phyloP scores from a whole-genome alignment of 2,113 vertebrate species.

The Nibea coibor region DNA sequence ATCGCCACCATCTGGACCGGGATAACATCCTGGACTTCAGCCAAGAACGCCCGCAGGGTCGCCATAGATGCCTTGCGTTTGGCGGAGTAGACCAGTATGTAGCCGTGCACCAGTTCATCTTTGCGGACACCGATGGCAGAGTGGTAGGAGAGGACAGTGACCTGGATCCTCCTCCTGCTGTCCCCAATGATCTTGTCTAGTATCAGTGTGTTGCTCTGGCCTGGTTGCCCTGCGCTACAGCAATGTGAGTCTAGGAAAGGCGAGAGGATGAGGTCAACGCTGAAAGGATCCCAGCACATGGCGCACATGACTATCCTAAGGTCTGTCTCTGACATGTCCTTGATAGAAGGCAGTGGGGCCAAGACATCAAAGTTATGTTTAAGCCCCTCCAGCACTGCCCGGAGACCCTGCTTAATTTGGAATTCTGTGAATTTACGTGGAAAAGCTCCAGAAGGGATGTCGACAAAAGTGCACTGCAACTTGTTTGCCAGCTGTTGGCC shows the following conservation, averaged over 20 bases:
- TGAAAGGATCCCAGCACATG: slow-evolving; percentile 99
- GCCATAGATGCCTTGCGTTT: slow-evolving; percentile 98
- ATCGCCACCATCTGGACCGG: slow-evolving; percentile 98
- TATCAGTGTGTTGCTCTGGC: slow-evolving; percentile 95
- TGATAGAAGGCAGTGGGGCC: slow-evolving; percentile 92
- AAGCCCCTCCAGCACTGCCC: slow-evolving; percentile 93
- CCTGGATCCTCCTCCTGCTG: slow-evolving; percentile 94
- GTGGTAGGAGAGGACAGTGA: slow-evolving; percentile 97
- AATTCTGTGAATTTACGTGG: slow-evolving; percentile 97
- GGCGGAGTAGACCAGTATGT: slow-evolving; percentile 97
- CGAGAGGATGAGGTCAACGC: slow-evolving; percentile 98
- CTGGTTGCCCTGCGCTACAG: slow-evolving; percentile 95
- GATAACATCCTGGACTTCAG: slow-evolving; percentile 97
- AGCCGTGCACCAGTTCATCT: slow-evolving; percentile 98
- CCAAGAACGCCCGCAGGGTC: slow-evolving; percentile 96
- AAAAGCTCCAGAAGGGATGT: slow-evolving; percentile 92
- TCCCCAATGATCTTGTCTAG: slow-evolving; percentile 98
- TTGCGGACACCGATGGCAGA: slow-evolving; percentile 97
- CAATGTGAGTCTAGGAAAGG: slow-evolving; percentile 97
- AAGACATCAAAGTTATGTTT: slow-evolving; percentile 95
- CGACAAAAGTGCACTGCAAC: slow-evolving; percentile 97
- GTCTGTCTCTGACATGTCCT: slow-evolving; percentile 96
- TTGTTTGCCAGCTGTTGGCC: slow-evolving; percentile 98
- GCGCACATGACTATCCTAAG: slow-evolving; percentile 98
- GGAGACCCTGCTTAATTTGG: slow-evolving; percentile 96